Evolutionary conservation across 2,888 invertebrate species (phyloP).

Genomic region (Teleiodes luculella): DNA sequence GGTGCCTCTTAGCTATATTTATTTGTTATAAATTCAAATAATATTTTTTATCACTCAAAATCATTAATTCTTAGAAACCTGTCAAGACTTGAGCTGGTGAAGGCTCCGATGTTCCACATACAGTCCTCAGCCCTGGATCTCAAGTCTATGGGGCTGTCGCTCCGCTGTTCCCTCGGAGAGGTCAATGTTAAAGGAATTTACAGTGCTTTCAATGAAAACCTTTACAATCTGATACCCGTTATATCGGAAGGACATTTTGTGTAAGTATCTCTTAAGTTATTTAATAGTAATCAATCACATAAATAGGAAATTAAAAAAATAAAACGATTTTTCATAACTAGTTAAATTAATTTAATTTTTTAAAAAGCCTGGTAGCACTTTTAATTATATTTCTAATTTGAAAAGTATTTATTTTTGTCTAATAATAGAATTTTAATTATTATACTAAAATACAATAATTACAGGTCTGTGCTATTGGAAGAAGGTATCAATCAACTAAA

Average conservation of each 20-base stretch:
- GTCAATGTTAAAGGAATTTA: conserved; percentile 65
- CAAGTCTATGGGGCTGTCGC: conserved; percentile 59
- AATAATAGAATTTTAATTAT: too few species aligned
- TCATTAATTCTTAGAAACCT: conserved; percentile 45
- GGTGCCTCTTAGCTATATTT: too few species aligned
- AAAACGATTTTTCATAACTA: too few species aligned
- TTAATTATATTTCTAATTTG: too few species aligned
- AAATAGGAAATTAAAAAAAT: too few species aligned
- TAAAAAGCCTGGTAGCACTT: too few species aligned
- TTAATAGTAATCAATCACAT: background rate
- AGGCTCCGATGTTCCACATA: conserved; percentile 66
- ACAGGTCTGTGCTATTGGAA: background rate
- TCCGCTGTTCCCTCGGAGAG: conserved; percentile 67
- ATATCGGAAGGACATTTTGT: conserved; percentile 70
- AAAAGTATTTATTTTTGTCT: background rate
- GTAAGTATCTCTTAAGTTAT: conserved; percentile 45
- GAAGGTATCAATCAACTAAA: background rate
- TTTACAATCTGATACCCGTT: conserved; percentile 68
- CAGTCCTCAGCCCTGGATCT: conserved; percentile 59
- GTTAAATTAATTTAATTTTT: too few species aligned
- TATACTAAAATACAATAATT: too few species aligned
- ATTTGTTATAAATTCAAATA: too few species aligned
- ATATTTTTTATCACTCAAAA: background rate
- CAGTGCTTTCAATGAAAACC: conserved; percentile 70
- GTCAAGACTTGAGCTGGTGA: conserved; percentile 58